A percentile compares a stretch with the other conserved stretches of the same genome.
These are phyloP conservation scores for Microcebus griseorufus DNA, from an alignment of 2,113 vertebrate species.

Conservation along the genomic window DNA sequence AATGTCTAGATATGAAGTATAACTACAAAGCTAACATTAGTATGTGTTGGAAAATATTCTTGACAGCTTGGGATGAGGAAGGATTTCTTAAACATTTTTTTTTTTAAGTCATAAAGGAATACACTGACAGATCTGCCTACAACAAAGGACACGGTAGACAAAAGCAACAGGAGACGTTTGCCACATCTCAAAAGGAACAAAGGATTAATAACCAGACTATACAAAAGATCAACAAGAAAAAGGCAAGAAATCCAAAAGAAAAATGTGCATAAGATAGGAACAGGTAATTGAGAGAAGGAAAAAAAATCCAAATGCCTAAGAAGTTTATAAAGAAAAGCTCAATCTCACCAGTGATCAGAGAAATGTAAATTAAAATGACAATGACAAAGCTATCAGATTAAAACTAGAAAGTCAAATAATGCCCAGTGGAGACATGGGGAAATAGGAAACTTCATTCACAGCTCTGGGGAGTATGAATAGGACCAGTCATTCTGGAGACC, in stretches of 20 bases:
- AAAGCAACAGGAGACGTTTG: background rate
- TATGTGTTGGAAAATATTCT: background rate
- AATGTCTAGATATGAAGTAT: background rate
- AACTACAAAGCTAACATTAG: background rate
- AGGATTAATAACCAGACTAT: background rate
- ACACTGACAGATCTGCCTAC: background rate
- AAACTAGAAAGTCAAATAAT: background rate
- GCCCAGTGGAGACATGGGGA: rapidly evolving
- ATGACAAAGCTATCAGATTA: background rate
- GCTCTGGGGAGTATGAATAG: background rate
- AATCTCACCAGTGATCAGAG: background rate
- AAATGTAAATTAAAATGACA: background rate
- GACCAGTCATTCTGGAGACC: background rate
- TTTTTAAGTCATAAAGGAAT: background rate
- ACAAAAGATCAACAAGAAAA: background rate
- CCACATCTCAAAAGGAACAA: background rate
- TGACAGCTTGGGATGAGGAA: background rate
- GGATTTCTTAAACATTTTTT: background rate
- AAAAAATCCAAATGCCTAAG: background rate
- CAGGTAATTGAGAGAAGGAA: background rate
- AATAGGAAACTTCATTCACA: background rate
- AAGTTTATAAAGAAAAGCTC: background rate
- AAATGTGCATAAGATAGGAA: background rate
- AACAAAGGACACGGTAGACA: background rate
- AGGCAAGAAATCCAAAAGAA: background rate